Conservation (phyloP, 23 tunicate genomes). For the Styela clava region DNA sequence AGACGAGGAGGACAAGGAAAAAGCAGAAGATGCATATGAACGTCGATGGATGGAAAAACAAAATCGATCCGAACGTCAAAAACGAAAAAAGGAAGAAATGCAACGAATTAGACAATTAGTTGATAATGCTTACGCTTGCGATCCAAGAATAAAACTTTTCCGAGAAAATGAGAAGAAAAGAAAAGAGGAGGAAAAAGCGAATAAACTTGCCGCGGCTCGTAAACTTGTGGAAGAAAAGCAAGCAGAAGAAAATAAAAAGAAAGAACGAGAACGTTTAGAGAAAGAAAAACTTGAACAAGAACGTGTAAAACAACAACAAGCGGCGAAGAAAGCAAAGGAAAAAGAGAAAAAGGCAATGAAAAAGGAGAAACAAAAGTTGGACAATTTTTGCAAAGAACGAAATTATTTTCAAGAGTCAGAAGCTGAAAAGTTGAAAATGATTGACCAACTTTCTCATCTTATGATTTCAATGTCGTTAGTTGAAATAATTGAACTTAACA, state of each 20-base stretch:
- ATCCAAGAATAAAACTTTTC: conserved; percentile 79
- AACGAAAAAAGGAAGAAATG: conserved; percentile 89
- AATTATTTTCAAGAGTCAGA: conserved; percentile 49
- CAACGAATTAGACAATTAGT: conserved; percentile 85
- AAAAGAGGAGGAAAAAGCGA: conserved; percentile 73
- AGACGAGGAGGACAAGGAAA: conserved; percentile 89
- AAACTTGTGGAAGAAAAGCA: conserved; percentile 49
- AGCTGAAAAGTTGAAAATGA: conserved; percentile 41
- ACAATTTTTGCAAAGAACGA: conserved; percentile 70
- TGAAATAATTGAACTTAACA: conserved; percentile 40
- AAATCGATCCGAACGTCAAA: conserved; percentile 76
- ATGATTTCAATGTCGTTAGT: conserved; percentile 26
- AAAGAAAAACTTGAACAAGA: conserved; percentile 41
- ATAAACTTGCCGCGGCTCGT: conserved; percentile 54
- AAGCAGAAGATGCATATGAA: conserved; percentile 94
- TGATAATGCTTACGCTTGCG: conserved; percentile 88
- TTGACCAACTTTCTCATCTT: conserved; percentile 58
- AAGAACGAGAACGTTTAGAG: conserved; percentile 46
- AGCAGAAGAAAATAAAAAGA: conserved; percentile 45
- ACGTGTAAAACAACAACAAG: conserved; percentile 34
- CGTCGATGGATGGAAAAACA: conserved; percentile 96
- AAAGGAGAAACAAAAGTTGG: conserved; percentile 66
- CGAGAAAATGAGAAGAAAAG: conserved; percentile 71
- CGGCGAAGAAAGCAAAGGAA: conserved; percentile 77
- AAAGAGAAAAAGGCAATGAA: conserved; percentile 72